Evolutionary conservation across 30 jellyfish, hydroid and myxozoan species (phyloP).

Genomic region (Cassiopea xamachana): DNA sequence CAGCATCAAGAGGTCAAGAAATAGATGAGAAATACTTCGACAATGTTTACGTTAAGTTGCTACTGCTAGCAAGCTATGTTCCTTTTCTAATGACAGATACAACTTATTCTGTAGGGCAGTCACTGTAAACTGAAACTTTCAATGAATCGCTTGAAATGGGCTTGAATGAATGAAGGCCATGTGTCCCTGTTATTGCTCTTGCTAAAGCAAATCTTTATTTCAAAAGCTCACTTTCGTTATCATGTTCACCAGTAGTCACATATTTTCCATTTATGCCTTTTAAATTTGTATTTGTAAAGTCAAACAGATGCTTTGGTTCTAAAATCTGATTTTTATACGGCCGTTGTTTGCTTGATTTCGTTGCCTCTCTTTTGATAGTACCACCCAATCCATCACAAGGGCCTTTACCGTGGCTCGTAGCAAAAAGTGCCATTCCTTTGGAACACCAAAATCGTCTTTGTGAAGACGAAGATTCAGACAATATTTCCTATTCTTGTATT

Average conservation of each 20-base stretch:
- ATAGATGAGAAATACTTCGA: no score
- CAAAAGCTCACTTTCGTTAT: constrained; percentile 13
- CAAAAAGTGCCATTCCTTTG: constrained; percentile 44
- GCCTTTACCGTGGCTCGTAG: constrained; percentile 76
- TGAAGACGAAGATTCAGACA: constrained; percentile 43
- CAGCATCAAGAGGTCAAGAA: no score
- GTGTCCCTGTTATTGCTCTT: no score
- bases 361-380: constrained; percentile 44
- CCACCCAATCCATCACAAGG: constrained; percentile 81
- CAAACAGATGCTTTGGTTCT: constrained; percentile 14
- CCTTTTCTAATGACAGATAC: no score
- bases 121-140: no score
- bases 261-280: constrained; percentile 15
- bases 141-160: no score
- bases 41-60: no score
- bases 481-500: constrained; percentile 24
- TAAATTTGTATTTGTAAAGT: background rate
- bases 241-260: background rate
- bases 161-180: no score
- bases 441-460: constrained; percentile 59
- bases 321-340: constrained; percentile 9
- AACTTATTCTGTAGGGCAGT: no score
- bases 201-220: constrained; percentile 14
- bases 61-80: no score
- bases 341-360: constrained; percentile 45